Evolutionary conservation across 1,140 invertebrate species (phyloP).

Genomic region (Rhopalosiphum maidis): DNA sequence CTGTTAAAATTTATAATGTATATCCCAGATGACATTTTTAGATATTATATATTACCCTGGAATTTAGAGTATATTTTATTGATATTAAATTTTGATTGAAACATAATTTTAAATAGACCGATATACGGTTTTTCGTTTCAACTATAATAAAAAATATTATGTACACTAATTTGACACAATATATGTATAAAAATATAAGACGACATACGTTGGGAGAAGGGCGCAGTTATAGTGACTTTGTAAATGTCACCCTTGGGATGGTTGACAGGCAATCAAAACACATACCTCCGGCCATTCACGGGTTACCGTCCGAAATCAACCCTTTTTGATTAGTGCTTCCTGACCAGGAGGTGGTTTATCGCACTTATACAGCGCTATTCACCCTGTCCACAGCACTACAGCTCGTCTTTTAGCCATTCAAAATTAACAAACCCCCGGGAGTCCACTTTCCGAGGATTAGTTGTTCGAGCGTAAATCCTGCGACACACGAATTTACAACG

Average conservation of each 20-base stretch:
- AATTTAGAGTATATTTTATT: not conserved
- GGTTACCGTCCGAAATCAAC: slow-evolving; percentile 43
- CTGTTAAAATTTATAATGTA: not conserved
- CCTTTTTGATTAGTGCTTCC: slow-evolving; percentile 56
- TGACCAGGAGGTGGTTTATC: slow-evolving; percentile 36
- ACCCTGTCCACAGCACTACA: not conserved
- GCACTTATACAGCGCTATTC: not conserved
- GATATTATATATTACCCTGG: not conserved
- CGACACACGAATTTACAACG: slow-evolving; percentile 1
- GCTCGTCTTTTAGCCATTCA: not conserved
- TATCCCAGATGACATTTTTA: not conserved
- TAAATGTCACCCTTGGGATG: slow-evolving; percentile 53
- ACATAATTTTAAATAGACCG: not conserved
- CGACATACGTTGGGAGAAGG: not conserved
- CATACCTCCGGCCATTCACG: slow-evolving; percentile 40
- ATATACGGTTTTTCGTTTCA: not conserved
- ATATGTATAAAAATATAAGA: slow-evolving; percentile 2
- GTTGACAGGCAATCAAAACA: slow-evolving; percentile 55
- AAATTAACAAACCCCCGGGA: slow-evolving; percentile 36
- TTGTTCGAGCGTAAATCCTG: slow-evolving; percentile 15
- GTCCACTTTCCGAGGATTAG: slow-evolving; percentile 49
- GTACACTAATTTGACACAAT: not conserved
- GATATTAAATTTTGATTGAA: not conserved
- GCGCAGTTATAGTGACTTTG: slow-evolving; percentile 36
- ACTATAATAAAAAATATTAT: not conserved